Conservation (phyloP, 2,113 vertebrate species). For the Tylochromis polylepis region DNA sequence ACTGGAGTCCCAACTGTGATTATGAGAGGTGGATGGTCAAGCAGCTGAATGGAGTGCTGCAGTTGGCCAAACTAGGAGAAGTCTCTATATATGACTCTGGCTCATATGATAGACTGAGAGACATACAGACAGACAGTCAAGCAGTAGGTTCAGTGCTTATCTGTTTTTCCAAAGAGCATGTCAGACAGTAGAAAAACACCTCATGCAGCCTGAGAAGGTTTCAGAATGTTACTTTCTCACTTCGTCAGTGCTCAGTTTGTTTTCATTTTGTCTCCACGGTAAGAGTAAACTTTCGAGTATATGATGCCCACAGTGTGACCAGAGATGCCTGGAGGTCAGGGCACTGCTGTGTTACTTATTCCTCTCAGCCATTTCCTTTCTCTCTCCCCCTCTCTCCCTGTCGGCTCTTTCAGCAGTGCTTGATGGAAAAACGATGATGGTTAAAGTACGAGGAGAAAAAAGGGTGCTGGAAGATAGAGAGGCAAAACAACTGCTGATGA, state of each 20-base stretch:
- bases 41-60: conserved; percentile 39
- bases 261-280: conserved; percentile 65
- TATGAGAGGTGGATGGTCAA: conserved; percentile 33
- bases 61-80: conserved; percentile 31
- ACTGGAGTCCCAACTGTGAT: conserved; percentile 30
- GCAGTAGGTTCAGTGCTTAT: conserved; percentile 77
- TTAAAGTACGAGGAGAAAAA: conserved; percentile 49
- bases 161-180: conserved; percentile 79
- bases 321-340: conserved; percentile 39
- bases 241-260: conserved; percentile 61
- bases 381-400: conserved; percentile 47
- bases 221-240: conserved; percentile 57
- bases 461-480: conserved; percentile 39
- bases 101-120: conserved; percentile 30
- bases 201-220: conserved; percentile 71
- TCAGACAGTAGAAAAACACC: conserved; percentile 65
- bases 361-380: conserved; percentile 18
- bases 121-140: conserved; percentile 69
- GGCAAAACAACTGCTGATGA: conserved; percentile 48
- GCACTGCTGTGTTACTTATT: conserved; percentile 53
- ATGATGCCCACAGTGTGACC: conserved; percentile 64
- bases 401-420: conserved; percentile 64
- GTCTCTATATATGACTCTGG: conserved; percentile 65
- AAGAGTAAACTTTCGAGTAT: conserved; percentile 82
- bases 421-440: conserved; percentile 72